A percentile compares a stretch with the other conserved stretches of the same genome.
phyloP scores from a whole-genome alignment of 1,140 invertebrate species.

The Euura saliciscinereae region DNA sequence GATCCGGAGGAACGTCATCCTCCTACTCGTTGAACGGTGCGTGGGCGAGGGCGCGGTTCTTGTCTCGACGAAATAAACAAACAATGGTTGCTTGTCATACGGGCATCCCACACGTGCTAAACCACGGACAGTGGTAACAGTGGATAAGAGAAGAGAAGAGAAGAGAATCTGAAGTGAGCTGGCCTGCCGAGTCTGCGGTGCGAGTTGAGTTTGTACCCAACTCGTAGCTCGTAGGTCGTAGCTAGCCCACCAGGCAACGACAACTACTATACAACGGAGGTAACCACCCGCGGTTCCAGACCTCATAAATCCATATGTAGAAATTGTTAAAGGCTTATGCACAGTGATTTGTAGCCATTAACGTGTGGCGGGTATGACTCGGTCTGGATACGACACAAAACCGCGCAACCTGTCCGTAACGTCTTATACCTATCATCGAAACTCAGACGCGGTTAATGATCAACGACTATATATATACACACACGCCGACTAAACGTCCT shows the following conservation, averaged over 20 bases:
- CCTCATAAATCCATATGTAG: constrained; percentile 7
- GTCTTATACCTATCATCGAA: not conserved
- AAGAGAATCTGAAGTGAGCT: too few species aligned
- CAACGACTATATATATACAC: too few species aligned
- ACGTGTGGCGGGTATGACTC: not conserved
- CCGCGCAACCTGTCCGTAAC: not conserved
- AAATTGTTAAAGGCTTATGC: constrained; percentile 2
- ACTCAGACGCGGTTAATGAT: not conserved
- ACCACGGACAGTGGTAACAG: not conserved
- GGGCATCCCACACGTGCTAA: not conserved
- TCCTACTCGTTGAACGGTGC: not conserved
- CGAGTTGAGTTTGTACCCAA: not conserved
- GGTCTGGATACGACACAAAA: not conserved
- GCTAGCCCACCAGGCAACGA: not conserved
- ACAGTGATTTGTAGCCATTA: constrained; percentile 3
- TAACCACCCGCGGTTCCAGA: constrained; percentile 2
- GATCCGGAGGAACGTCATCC: not conserved
- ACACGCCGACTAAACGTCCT: too few species aligned
- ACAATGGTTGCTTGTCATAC: constrained; percentile 1
- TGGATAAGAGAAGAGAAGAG: too few species aligned
- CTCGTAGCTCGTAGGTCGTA: not conserved
- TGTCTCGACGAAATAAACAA: constrained; percentile 4
- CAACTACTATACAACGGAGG: not conserved
- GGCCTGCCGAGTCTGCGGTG: not conserved
- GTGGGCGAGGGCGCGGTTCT: not conserved